phyloP scores from a whole-genome alignment of 2,888 invertebrate species.

The Lasius fuliginosus region DNA sequence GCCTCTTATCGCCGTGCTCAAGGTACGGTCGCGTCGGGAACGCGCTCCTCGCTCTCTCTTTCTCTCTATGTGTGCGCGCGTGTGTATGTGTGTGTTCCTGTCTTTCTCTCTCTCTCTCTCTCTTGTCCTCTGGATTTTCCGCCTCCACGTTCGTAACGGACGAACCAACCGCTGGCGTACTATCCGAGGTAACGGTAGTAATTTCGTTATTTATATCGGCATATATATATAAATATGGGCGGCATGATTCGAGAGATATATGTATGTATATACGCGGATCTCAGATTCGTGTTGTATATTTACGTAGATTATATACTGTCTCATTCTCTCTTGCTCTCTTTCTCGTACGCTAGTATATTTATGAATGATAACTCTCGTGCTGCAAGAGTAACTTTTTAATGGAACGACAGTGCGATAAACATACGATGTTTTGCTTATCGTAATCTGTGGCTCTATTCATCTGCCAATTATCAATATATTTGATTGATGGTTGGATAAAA shows the following conservation, averaged over 20 bases:
- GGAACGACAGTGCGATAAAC: slow-evolving; percentile 12
- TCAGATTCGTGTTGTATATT: background rate
- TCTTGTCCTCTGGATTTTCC: slow-evolving; percentile 15
- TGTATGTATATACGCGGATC: slow-evolving; percentile 29
- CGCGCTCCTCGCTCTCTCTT: slow-evolving; percentile 39
- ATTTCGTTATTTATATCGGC: slow-evolving; percentile 77
- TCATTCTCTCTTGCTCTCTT: background rate
- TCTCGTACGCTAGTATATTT: slow-evolving; percentile 5
- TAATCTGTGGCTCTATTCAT: background rate
- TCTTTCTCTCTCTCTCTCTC: background rate
- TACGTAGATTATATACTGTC: background rate
- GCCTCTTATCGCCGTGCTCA: slow-evolving; percentile 62
- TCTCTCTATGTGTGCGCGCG: slow-evolving; percentile 24
- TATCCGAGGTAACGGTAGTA: slow-evolving; percentile 50
- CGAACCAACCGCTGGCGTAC: slow-evolving; percentile 42
- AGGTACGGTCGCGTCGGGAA: slow-evolving; percentile 49
- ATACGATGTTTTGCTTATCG: slow-evolving; percentile 3
- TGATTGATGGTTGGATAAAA: background rate
- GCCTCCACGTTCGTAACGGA: slow-evolving; percentile 47
- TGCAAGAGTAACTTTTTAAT: slow-evolving; percentile 26
- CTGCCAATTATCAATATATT: background rate
- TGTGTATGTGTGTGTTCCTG: background rate
- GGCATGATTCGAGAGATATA: slow-evolving; percentile 33
- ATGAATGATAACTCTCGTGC: slow-evolving; percentile 34
- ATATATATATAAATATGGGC: slow-evolving; percentile 74